Percentiles rank a stretch among this genome's conserved stretches.
Evolutionary conservation across 2,797 vertebrate species (phyloP).

Genomic region (Glossophaga mutica): DNA sequence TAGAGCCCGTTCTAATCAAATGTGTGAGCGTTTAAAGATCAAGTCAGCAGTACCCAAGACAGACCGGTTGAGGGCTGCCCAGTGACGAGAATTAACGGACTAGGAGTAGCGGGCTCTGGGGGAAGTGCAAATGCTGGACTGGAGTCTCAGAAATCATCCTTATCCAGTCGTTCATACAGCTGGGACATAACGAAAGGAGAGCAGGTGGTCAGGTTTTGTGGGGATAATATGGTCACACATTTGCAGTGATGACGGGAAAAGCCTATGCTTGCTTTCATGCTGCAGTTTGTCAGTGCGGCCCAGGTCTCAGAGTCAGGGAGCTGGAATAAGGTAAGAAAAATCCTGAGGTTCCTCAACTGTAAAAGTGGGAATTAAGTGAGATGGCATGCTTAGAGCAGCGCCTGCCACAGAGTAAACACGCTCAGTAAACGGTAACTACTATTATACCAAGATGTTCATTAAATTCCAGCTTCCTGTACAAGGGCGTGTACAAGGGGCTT

Average conservation of each 20-base stretch:
- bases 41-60: not conserved
- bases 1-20: not conserved
- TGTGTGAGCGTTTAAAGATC: not conserved
- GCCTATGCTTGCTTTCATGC: not conserved
- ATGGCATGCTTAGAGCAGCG: not conserved
- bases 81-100: not conserved
- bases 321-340: not conserved
- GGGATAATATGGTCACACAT: not conserved
- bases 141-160: not conserved
- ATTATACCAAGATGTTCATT: conserved; percentile 32
- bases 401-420: not conserved
- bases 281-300: not conserved
- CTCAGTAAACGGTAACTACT: not conserved
- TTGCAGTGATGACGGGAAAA: not conserved
- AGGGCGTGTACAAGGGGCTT: not conserved
- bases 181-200: not conserved
- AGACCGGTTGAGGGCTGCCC: not conserved
- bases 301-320: not conserved
- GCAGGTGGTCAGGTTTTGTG: not conserved
- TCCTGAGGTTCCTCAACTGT: conserved; percentile 11
- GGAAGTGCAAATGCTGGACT: not conserved
- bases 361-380: conserved; percentile 20
- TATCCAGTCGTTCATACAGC: not conserved
- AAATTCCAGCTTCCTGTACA: conserved; percentile 27
- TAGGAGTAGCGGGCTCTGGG: not conserved